Conservation (phyloP, 2,888 invertebrate genomes). For the Geotrupes spiniger region DNA sequence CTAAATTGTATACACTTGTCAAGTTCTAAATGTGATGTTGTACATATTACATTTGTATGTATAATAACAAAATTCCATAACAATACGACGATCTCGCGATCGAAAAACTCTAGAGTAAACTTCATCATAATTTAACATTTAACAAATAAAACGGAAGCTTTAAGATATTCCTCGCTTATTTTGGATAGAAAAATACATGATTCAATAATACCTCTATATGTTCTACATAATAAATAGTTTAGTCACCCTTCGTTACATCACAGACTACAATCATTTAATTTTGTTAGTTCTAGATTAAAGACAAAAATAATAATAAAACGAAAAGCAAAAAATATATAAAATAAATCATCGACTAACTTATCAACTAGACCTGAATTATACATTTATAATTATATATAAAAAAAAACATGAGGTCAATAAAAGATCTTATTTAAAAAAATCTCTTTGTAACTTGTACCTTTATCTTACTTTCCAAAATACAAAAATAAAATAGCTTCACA, state of each 20-base stretch:
- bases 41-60: slow-evolving; percentile 42
- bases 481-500: slow-evolving; percentile 41
- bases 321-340: slow-evolving; percentile 22
- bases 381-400: slow-evolving; percentile 17
- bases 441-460: slow-evolving; percentile 25
- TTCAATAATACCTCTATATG: slow-evolving; percentile 43
- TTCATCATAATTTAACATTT: slow-evolving; percentile 21
- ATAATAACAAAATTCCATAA: slow-evolving; percentile 20
- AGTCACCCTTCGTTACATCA: slow-evolving; percentile 52
- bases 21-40: slow-evolving; percentile 44
- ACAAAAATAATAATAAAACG: slow-evolving; percentile 22
- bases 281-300: slow-evolving; percentile 31
- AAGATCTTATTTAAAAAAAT: slow-evolving; percentile 23
- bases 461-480: slow-evolving; percentile 31
- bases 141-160: slow-evolving; percentile 45
- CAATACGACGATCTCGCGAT: slow-evolving; percentile 13
- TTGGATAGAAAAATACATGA: slow-evolving; percentile 47
- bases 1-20: slow-evolving; percentile 45
- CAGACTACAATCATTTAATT: slow-evolving; percentile 49
- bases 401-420: slow-evolving; percentile 25
- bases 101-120: slow-evolving; percentile 18
- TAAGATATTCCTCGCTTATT: slow-evolving; percentile 25
- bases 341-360: slow-evolving; percentile 13
- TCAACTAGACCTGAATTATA: slow-evolving; percentile 21
- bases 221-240: slow-evolving; percentile 49